Base-by-base conservation (phyloP, 2,888 invertebrate genomes). In the Margaritifera margaritifera region DNA sequence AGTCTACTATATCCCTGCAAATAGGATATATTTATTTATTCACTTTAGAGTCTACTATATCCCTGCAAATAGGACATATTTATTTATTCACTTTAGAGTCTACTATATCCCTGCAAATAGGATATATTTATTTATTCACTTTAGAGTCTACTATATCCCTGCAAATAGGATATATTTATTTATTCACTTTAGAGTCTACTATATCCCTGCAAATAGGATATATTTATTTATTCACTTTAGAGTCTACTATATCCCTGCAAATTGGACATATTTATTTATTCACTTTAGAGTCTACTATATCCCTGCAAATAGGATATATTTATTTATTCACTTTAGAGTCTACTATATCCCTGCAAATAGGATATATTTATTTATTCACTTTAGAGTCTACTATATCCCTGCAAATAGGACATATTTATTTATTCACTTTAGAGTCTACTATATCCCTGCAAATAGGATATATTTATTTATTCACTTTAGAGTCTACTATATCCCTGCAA, bases 31-130 rank as follows among this genome's bases (percentile, higher is more conserved):
- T n/a, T n/a, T n/a, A n/a, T n/a, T n/a, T n/a, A n/a, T n/a, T n/a
- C n/a, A n/a, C 78, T 60, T 81, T 81, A 2, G 77, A 71, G 2
- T 86, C 87, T n/a, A 86, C 86, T 22, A 87, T 84, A n/a, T 86
- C 42, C 2, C 42, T 42, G 42, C 42, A 42, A 56, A 56, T 19
- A 19, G 56, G 22, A 55, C 11, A 56, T 56, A 22, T n/a, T n/a
- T n/a, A n/a, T n/a, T n/a, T n/a, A n/a, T n/a, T n/a, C n/a, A n/a
- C 78, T 60, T 81, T 81, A 2, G 77, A 71, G 2, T 86, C 87
- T n/a, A 86, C 86, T 22, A 87, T 84, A n/a, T 86, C 42, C 2
- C 42, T 42, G 42, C 42, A 42, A 56, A 56, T 19, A 19, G 56
- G 22, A 55, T 22, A 56, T 56, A 22, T n/a, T n/a, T n/a, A n/a